These are phyloP conservation scores for Botrylloides violaceus DNA, from an alignment of 23 tunicate genomes.

Conservation along the genomic window DNA sequence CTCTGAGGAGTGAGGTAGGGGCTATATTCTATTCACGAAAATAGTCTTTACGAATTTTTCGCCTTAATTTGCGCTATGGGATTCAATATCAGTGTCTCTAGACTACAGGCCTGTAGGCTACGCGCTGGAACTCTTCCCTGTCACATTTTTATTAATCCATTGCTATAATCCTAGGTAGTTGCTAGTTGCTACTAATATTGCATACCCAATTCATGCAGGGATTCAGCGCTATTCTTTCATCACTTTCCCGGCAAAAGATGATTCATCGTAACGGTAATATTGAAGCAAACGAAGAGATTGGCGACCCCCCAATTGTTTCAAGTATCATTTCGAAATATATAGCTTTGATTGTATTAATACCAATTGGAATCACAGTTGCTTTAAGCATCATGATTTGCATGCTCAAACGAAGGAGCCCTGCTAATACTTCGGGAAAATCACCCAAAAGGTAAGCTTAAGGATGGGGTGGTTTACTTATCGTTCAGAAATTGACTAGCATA, in stretches of 20 bases:
- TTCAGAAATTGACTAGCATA: too few species aligned
- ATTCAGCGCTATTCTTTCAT: slow-evolving; percentile 1
- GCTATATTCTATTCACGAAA: neutral
- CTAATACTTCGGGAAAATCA: too few species aligned
- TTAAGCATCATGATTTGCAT: neutral
- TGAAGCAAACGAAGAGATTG: neutral
- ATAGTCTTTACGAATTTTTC: neutral
- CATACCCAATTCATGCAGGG: neutral
- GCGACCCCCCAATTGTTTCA: neutral
- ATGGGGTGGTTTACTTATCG: too few species aligned
- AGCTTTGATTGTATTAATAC: slow-evolving; percentile 11
- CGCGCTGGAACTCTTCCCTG: neutral
- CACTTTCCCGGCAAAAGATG: slow-evolving; percentile 2
- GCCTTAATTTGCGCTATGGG: neutral
- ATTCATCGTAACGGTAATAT: neutral
- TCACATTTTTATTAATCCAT: neutral
- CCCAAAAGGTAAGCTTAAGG: too few species aligned
- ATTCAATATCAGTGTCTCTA: too few species aligned
- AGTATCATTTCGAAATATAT: slow-evolving; percentile 10
- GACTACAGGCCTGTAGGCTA: neutral
- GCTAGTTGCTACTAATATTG: too few species aligned
- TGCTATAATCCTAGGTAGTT: too few species aligned
- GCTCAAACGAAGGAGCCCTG: neutral
- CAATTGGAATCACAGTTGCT: slow-evolving; percentile 11
- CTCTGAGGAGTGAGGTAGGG: neutral